These are phyloP conservation scores for Scartelaos histophorus DNA, from an alignment of 2,113 vertebrate species.

Conservation along the genomic window DNA sequence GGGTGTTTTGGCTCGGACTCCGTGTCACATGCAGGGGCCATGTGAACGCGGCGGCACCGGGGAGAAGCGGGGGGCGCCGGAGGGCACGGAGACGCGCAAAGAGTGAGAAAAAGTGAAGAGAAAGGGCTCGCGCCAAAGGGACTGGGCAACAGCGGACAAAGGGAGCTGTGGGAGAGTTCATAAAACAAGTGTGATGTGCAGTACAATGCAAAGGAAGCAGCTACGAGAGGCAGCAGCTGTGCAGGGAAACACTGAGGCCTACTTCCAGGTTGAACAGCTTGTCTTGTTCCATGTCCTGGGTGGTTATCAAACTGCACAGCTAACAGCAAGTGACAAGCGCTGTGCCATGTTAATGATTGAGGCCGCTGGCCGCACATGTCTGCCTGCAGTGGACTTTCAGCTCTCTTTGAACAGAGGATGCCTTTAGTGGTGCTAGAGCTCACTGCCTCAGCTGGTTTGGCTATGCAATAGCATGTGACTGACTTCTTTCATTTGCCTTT, in stretches of 20 bases:
- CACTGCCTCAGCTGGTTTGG: not conserved
- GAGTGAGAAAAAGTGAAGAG: conserved; percentile 18
- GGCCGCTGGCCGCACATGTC: conserved; percentile 6
- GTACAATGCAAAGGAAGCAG: conserved; percentile 22
- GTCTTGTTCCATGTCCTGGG: conserved; percentile 12
- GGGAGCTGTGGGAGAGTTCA: conserved; percentile 19
- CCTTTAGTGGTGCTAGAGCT: not conserved
- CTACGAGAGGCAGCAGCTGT: conserved; percentile 4
- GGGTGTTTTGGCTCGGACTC: conserved; percentile 75
- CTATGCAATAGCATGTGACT: not conserved
- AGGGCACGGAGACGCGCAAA: conserved; percentile 24
- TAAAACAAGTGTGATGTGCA: conserved; percentile 18
- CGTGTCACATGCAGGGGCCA: conserved; percentile 78
- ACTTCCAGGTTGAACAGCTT: conserved; percentile 41
- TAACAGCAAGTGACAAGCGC: conserved; percentile 28
- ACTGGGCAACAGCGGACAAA: conserved; percentile 23
- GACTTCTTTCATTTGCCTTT: not conserved
- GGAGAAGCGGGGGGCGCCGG: conserved; percentile 24
- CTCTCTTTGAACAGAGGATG: conserved; percentile 5
- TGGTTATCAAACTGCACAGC: conserved; percentile 39
- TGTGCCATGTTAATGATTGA: conserved; percentile 43
- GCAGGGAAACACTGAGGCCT: not conserved
- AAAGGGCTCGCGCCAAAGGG: conserved; percentile 50
- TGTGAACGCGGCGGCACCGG: conserved; percentile 73
- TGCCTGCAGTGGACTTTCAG: conserved; percentile 17